Evolutionary conservation across 2,113 vertebrate species (phyloP), one percentile per base, ranked within the genome.

Genomic region (Phaethornis superciliosus): DNA sequence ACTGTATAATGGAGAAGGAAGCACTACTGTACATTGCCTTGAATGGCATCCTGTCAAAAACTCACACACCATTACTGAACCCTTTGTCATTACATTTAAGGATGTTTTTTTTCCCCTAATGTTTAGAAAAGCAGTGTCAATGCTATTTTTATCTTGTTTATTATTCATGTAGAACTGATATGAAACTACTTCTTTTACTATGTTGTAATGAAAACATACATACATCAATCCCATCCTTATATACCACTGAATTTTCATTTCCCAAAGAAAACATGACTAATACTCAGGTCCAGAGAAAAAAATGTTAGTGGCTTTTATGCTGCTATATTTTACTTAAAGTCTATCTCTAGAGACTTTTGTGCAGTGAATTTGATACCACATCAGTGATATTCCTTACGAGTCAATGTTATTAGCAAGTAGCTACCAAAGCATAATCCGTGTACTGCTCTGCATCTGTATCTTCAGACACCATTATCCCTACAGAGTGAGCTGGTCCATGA

Each of bases 191-290:
- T 77, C 60, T 94, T 93, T 52, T 69, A 5, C 51, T 58, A 1
- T 30, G 68, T 30, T 59, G 70, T 77, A 71, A 30, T 19, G 32
- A 78, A 87, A 88, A 13, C 6, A 35, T 23, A 24, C 91, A 40
- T 23, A 40, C 35, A 89, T 94, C 88, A 94, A 85, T 96, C 94
- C 83, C 40, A 75, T 94, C 81, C 91, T 91, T 52, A 74, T 23
- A 85, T 64, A 90, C 85, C 85, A 22, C 78, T 93, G 90, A 56
- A 56, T 62, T 78, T 87, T 94, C 83, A 91, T 88, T 94, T 79
- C 81, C 92, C 83, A 74, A 46, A 80, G n/a, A 93, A 86, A 95
- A 69, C 55, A 42, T 4, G 71, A 87, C 79, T 94, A 90, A 95
- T 79, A 90, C 60, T 88, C 54, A 72, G 91, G 59, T 42, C 87